phyloP scores from a whole-genome alignment of 2,113 vertebrate species.

The Atrichornis clamosus region DNA sequence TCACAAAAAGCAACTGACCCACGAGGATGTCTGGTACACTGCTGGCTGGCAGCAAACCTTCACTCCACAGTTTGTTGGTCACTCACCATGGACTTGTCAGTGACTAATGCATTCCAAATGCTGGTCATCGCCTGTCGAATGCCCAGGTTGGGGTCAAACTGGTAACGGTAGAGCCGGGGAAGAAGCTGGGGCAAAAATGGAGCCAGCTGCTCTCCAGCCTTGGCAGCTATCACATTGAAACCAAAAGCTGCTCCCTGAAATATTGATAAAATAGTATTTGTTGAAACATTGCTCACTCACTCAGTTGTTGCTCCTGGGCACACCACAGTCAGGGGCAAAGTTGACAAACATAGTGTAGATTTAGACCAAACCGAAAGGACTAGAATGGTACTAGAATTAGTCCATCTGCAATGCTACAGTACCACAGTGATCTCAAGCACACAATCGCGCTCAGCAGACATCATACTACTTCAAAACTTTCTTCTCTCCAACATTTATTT shows the following conservation, averaged over 20 bases:
- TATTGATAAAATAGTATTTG: background rate
- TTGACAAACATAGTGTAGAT: background rate
- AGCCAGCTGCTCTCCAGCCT: constrained; percentile 92
- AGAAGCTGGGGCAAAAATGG: constrained; percentile 91
- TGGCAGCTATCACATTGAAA: constrained; percentile 93
- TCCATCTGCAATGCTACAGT: background rate
- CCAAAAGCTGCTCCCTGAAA: constrained; percentile 95
- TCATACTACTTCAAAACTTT: background rate
- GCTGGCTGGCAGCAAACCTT: background rate
- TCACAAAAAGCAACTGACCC: background rate
- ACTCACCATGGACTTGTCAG: constrained; percentile 87
- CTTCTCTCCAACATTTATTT: background rate
- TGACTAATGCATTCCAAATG: constrained; percentile 96
- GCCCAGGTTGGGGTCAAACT: constrained; percentile 95
- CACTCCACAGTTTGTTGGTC: background rate
- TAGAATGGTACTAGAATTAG: background rate
- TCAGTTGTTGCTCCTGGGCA: background rate
- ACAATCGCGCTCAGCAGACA: background rate
- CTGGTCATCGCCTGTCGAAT: constrained; percentile 97
- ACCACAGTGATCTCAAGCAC: background rate
- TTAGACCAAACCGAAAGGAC: background rate
- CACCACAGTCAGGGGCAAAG: background rate
- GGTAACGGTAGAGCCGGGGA: constrained; percentile 95
- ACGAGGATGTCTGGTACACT: background rate
- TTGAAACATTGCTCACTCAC: background rate